Evolutionary conservation across 2,888 invertebrate genomes (phyloP).

Genomic region (Andrena bicolor): DNA sequence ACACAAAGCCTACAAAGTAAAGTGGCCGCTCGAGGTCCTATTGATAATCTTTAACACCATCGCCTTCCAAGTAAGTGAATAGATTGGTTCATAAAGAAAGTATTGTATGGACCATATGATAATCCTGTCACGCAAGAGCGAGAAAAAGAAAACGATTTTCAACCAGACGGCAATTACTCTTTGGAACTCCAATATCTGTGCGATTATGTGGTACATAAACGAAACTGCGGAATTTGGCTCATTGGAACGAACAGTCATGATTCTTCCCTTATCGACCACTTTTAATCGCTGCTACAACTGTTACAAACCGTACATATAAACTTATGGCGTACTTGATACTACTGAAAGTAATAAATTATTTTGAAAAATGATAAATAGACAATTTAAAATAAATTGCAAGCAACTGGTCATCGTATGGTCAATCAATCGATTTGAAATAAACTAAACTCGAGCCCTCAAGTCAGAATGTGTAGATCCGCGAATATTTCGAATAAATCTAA

Average conservation of each 20-base stretch:
- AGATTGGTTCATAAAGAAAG: background rate
- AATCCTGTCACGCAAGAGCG: background rate
- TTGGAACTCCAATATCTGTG: background rate
- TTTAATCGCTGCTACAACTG: background rate
- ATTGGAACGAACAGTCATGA: background rate
- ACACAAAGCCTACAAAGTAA: constrained; percentile 98
- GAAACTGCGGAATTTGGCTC: background rate
- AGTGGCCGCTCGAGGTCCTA: constrained; percentile 93
- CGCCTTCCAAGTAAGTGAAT: constrained; percentile 92
- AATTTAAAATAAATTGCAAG: no score
- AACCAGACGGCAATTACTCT: background rate
- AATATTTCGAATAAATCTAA: no score
- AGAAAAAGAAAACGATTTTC: background rate
- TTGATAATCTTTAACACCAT: constrained; percentile 94
- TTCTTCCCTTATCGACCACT: background rate
- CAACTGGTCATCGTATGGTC: no score
- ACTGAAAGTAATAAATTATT: no score
- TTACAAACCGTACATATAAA: no score
- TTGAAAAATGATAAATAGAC: no score
- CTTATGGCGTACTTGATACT: no score
- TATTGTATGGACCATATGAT: background rate
- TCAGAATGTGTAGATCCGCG: no score
- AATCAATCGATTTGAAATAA: no score
- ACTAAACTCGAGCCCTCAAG: no score
- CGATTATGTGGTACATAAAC: background rate